phyloP scores from a whole-genome alignment of 2,113 vertebrate species.

The Macquaria australasica region DNA sequence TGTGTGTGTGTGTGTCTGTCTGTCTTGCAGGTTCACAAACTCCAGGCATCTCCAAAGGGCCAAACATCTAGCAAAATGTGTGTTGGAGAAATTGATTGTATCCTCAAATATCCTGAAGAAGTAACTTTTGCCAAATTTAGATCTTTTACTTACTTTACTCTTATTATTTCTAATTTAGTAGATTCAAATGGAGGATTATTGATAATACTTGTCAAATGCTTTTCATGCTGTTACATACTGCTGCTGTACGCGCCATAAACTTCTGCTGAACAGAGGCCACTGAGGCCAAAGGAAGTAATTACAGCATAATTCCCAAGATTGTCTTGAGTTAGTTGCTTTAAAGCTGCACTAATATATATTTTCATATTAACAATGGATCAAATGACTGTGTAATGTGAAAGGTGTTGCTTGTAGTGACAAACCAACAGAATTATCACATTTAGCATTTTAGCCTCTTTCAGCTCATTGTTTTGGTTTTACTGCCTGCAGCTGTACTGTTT shows the following conservation, averaged over 20 bases:
- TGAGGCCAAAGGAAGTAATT: no score
- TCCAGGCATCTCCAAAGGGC: conserved; percentile 13
- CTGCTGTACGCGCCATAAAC: not conserved
- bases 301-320: no score
- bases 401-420: no score
- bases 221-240: not conserved
- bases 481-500: not conserved
- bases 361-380: not conserved
- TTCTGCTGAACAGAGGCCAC: not conserved
- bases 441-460: not conserved
- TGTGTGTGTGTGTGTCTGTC: conserved; percentile 28
- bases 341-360: not conserved
- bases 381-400: not conserved
- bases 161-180: not conserved
- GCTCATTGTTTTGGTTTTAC: not conserved
- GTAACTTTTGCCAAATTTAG: not conserved
- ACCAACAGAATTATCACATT: not conserved
- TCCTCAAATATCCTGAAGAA: not conserved
- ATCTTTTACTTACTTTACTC: not conserved
- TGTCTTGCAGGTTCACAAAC: conserved; percentile 51
- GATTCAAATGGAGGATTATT: not conserved
- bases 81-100: not conserved
- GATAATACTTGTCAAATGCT: not conserved
- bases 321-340: not conserved
- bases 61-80: conserved; percentile 10